Percentiles rank a stretch among this genome's conserved stretches.
These are phyloP conservation scores for Aplysia californica DNA, from an alignment of 1,140 invertebrate species.

Conservation along the genomic window DNA sequence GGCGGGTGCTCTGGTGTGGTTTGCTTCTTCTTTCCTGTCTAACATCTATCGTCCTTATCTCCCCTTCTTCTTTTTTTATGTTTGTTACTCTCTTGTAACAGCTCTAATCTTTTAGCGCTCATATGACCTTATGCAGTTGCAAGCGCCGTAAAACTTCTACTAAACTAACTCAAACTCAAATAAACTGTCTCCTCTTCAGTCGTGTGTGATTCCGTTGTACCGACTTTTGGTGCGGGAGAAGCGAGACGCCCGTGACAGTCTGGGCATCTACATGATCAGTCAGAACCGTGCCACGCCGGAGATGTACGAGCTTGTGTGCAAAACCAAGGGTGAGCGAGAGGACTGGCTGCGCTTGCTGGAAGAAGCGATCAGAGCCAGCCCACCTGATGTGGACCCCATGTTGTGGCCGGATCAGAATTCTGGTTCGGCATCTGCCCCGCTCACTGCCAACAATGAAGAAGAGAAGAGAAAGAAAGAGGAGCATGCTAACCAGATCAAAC, in stretches of 20 bases:
- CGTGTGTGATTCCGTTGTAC: conserved; percentile 89
- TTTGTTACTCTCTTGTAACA: no score
- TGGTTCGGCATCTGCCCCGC: no score
- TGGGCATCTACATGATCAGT: conserved; percentile 86
- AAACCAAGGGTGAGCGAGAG: conserved; percentile 87
- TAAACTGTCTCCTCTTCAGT: conserved; percentile 70
- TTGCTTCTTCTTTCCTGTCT: no score
- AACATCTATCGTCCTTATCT: no score
- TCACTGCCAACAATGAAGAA: no score
- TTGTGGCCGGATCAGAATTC: neutral
- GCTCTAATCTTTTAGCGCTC: no score
- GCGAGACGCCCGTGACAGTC: conserved; percentile 84
- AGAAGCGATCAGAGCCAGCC: conserved; percentile 71
- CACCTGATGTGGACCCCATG: conserved; percentile 33
- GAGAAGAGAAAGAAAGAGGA: conserved; percentile 59
- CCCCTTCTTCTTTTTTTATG: no score
- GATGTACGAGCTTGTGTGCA: conserved; percentile 95
- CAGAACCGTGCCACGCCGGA: conserved; percentile 79
- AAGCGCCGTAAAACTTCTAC: no score
- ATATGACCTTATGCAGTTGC: no score
- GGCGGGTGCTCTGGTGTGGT: no score
- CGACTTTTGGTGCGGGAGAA: conserved; percentile 93
- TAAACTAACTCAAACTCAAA: no score
- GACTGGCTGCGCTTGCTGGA: conserved; percentile 88
- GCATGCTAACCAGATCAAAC: conserved; percentile 74